Conservation (phyloP, 2,113 vertebrate genomes). For the Onychostruthus taczanowskii region DNA sequence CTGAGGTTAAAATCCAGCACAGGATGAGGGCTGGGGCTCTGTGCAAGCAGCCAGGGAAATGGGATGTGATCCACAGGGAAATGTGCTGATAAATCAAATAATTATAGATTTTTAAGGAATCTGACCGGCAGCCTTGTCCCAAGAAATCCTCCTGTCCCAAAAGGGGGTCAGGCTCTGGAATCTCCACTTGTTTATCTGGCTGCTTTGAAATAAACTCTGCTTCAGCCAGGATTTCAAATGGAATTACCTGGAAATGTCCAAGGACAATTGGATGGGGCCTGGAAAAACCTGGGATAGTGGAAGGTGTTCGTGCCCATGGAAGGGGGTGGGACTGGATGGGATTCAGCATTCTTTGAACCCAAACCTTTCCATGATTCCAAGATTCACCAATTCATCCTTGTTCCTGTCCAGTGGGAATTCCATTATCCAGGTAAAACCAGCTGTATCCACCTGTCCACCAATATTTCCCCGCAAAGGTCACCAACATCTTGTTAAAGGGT, state of each 20-base stretch:
- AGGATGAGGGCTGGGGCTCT: neutral
- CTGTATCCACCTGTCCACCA: neutral
- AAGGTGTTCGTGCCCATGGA: neutral
- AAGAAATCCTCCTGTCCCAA: neutral
- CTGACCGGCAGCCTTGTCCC: neutral
- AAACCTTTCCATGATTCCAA: neutral
- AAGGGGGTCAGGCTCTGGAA: rapidly evolving
- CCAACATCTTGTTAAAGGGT: neutral
- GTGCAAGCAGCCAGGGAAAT: neutral
- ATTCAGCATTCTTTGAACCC: neutral
- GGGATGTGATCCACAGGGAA: neutral
- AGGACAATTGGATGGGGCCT: neutral
- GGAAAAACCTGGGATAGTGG: neutral
- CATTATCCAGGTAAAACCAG: neutral
- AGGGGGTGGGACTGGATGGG: neutral
- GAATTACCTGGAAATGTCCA: neutral
- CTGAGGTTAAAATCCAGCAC: neutral
- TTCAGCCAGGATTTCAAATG: neutral
- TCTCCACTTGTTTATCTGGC: neutral
- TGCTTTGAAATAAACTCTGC: neutral
- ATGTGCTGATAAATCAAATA: neutral
- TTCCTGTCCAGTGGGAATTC: neutral
- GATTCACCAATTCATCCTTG: rapidly evolving
- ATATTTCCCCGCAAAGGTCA: neutral
- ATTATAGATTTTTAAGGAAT: neutral